Conservation (phyloP, 2,113 vertebrate species). For the Ariopsis seemanni region DNA sequence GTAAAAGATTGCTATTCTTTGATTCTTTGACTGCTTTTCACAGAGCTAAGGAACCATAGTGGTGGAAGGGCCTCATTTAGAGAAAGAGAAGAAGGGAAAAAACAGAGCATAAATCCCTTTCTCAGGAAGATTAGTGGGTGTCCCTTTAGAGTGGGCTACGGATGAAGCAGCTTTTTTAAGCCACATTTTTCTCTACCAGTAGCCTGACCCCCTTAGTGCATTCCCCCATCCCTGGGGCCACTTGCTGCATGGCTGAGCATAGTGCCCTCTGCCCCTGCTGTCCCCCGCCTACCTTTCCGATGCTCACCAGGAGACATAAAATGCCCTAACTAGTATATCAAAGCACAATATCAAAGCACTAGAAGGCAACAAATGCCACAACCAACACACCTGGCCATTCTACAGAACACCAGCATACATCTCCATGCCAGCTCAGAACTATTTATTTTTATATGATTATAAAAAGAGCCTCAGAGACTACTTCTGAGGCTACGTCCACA, state of each 20-base stretch:
- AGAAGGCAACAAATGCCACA: neutral
- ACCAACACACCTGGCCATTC: neutral
- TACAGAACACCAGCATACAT: neutral
- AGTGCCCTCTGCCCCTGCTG: conserved; percentile 26
- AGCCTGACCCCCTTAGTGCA: conserved; percentile 70
- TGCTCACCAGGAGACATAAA: conserved; percentile 73
- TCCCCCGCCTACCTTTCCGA: conserved; percentile 60
- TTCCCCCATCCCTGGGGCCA: conserved; percentile 54
- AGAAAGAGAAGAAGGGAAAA: conserved; percentile 45
- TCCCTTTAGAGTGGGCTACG: conserved; percentile 70
- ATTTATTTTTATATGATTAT: neutral
- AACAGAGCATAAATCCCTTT: conserved; percentile 70
- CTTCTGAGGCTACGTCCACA: neutral
- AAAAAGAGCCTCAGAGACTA: conserved; percentile 50
- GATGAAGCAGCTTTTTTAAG: conserved; percentile 64
- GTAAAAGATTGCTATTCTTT: conserved; percentile 35
- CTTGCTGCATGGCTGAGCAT: conserved; percentile 49
- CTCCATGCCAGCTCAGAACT: neutral
- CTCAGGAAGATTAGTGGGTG: conserved; percentile 79
- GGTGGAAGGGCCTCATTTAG: conserved; percentile 73
- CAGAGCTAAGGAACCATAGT: conserved; percentile 59
- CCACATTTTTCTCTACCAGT: conserved; percentile 79
- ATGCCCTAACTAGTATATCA: conserved; percentile 66
- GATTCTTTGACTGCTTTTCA: conserved; percentile 50
- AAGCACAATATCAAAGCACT: conserved; percentile 30